These are phyloP conservation scores for Oscheius sp. DNA, from an alignment of 2,888 invertebrate genomes.

Conservation along the genomic window DNA sequence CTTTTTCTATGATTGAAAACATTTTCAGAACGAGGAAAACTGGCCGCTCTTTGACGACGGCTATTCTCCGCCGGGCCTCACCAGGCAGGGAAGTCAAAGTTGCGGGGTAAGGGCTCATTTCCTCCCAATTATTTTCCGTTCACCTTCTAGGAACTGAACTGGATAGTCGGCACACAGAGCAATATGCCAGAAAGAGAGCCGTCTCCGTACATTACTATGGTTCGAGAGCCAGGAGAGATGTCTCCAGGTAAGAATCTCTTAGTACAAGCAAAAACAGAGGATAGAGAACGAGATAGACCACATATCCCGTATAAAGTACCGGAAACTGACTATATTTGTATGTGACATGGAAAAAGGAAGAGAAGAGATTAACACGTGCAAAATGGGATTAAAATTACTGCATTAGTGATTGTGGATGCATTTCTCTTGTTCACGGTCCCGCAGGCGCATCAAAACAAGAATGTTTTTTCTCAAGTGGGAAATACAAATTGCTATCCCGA, in stretches of 20 bases:
- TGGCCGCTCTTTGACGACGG: conserved; percentile 28
- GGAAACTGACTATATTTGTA: background rate
- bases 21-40: conserved; percentile 13
- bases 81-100: conserved; percentile 33
- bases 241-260: background rate
- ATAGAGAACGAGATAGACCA: too few relatives aligned
- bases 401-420: background rate
- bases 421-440: too few relatives aligned
- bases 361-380: too few relatives aligned
- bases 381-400: background rate
- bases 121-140: background rate
- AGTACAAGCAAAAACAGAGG: too few relatives aligned
- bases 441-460: too few relatives aligned
- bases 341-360: background rate
- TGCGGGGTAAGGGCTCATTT: conserved; percentile 24
- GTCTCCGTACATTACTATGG: conserved; percentile 7
- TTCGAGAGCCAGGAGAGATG: too few relatives aligned
- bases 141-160: conserved; percentile 12
- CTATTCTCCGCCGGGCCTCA: conserved; percentile 32
- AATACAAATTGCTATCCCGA: background rate
- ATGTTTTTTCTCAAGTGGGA: too few relatives aligned
- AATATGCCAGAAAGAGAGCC: conserved; percentile 19
- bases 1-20: too few relatives aligned
- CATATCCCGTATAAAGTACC: too few relatives aligned
- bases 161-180: background rate